Base-by-base conservation (phyloP, 2,113 vertebrate genomes). In the Mellivora capensis region DNA sequence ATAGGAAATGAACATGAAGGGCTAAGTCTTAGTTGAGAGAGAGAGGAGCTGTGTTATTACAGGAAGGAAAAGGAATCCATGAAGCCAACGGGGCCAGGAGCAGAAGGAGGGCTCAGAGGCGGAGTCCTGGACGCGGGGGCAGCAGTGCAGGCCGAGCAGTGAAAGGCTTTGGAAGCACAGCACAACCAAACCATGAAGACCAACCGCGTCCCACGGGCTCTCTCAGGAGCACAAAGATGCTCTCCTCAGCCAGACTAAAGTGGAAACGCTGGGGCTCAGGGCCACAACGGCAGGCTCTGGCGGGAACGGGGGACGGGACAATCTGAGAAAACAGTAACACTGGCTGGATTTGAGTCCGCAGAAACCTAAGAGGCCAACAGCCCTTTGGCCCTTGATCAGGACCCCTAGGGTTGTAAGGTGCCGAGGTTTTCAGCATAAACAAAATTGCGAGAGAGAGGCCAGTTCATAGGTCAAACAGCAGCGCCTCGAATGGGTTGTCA, bases 1-100 rank as follows among this genome's bases (percentile, higher is more conserved):
- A 79, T 27, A 42, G 82, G 52, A n/a, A 96, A 61, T 34, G 49
- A 74, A 88, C 54, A 42, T 6, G 72, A 77, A 91, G 71, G 69
- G 18, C 49, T 15, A 1, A 61, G 72, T 37, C 69, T 87, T 21
- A n/a, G 23, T 14, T 82, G 25, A 47, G 44, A 64, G 37, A 54
- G 14, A 57, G n/a, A 84, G 57, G 67, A 49, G 1, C 72, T 44
- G 20, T 25, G 54, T 80, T 57, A 67, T 67, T 64, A 44, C 13
- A 77, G 52, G 20, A 67, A 94, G 31, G n/a, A 88, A 18, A 79
- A 83, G 47, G 87, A 91, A 77, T 44, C 54, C 39, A 2, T 4
- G 0, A 20, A 72, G 54, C 29, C 83, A 74, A 81, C 2, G 49
- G 64, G 64, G 64, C 61, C 18, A 83, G 49, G 72, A 93, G 84